phyloP scores from a whole-genome alignment of 2,797 vertebrate species.

The Carcharodon carcharias region DNA sequence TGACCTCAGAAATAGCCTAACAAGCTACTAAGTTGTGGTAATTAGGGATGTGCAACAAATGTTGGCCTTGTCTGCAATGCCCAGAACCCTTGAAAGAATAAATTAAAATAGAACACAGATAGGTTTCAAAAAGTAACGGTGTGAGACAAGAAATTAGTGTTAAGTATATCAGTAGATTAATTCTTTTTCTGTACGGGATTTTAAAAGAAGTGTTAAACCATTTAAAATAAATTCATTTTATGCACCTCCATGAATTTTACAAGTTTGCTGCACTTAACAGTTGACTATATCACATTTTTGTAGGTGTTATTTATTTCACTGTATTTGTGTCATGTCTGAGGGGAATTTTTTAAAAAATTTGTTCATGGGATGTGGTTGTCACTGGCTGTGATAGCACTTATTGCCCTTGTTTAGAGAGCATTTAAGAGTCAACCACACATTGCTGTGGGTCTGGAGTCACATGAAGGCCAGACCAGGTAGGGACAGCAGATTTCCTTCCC shows the following conservation, averaged over 20 bases:
- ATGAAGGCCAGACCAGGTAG: too few relatives aligned
- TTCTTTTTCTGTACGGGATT: background rate
- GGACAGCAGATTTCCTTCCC: too few relatives aligned
- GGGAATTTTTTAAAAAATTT: background rate
- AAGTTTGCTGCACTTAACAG: background rate
- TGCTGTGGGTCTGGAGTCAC: too few relatives aligned
- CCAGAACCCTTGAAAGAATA: too few relatives aligned
- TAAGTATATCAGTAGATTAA: background rate
- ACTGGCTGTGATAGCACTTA: too few relatives aligned
- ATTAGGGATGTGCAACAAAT: too few relatives aligned
- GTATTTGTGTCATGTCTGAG: background rate
- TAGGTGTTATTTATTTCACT: background rate
- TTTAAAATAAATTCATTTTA: background rate
- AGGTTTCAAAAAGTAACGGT: background rate
- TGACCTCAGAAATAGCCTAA: too few relatives aligned
- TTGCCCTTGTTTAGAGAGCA: too few relatives aligned
- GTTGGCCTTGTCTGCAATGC: too few relatives aligned
- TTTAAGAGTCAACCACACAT: too few relatives aligned
- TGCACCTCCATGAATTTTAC: background rate
- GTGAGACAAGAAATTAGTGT: background rate
- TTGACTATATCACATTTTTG: background rate
- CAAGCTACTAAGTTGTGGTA: too few relatives aligned
- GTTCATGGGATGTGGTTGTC: too few relatives aligned
- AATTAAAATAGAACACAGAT: background rate
- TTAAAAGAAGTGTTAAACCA: background rate